Conservation (phyloP, 2,888 invertebrate species). For the Caenorhabditis wallacei region DNA sequence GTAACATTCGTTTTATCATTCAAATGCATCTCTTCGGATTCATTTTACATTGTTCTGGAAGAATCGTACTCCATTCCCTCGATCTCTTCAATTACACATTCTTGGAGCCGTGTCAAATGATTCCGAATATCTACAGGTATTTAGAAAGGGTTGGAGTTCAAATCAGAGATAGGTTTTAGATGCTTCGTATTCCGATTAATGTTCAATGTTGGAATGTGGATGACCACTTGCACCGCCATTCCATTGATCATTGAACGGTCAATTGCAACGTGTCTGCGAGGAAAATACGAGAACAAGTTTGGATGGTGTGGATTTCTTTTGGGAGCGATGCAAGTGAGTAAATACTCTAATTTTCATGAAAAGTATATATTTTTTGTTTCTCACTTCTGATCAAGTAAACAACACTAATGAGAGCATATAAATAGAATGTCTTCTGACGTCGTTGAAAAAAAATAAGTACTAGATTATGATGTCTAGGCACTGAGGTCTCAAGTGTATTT, state of each 20-base stretch:
- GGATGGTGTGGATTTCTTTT: conserved; percentile 25
- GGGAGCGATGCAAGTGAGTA: conserved; percentile 1
- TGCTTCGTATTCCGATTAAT: conserved; percentile 55
- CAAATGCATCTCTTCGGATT: conserved; percentile 52
- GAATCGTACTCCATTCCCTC: conserved; percentile 38
- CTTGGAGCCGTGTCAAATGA: conserved; percentile 39
- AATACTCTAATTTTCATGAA: background rate
- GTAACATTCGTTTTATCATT: conserved; percentile 17
- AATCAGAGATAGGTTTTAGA: conserved; percentile 7
- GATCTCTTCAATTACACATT: conserved; percentile 51
- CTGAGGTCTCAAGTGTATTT: background rate
- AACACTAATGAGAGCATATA: background rate
- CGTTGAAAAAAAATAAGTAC: conserved; percentile 15
- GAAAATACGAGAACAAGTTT: conserved; percentile 33
- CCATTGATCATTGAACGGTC: conserved; percentile 34
- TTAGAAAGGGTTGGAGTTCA: background rate
- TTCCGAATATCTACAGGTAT: conserved; percentile 46
- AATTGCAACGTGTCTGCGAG: conserved; percentile 22
- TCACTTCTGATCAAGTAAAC: background rate
- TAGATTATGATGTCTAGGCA: background rate
- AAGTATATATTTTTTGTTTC: too few species aligned
- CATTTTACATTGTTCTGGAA: conserved; percentile 34
- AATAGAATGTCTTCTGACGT: conserved; percentile 20
- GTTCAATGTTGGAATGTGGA: conserved; percentile 53
- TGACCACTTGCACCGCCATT: conserved; percentile 32